phyloP scores from a whole-genome alignment of 2,797 vertebrate species.

The Myotis vivesi region DNA sequence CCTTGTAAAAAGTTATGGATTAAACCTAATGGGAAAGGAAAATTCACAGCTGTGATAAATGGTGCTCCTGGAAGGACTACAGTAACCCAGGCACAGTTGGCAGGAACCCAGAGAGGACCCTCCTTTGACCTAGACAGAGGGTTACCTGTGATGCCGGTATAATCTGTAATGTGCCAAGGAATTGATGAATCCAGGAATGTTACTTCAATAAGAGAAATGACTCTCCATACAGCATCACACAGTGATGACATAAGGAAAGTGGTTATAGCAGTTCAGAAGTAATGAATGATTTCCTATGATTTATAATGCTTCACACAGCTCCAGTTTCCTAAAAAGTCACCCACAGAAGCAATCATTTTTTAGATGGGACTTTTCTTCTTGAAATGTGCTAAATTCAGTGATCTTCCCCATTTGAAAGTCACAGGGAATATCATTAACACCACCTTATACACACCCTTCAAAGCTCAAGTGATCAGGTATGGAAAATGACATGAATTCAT shows the following conservation, averaged over 20 bases:
- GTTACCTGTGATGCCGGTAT: accelerated
- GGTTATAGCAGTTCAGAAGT: neutral
- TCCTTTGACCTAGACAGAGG: neutral
- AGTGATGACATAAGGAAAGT: neutral
- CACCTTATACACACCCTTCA: neutral
- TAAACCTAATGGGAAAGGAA: neutral
- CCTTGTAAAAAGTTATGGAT: neutral
- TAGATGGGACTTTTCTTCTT: neutral
- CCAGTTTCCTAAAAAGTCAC: neutral
- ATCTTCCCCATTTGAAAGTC: neutral
- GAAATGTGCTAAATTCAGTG: neutral
- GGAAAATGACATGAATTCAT: neutral
- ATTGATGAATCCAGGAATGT: neutral
- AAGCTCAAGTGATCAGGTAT: neutral
- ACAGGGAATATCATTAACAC: no score
- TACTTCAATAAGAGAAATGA: neutral
- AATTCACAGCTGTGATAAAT: neutral
- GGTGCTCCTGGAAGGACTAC: neutral
- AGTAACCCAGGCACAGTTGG: neutral
- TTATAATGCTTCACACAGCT: neutral
- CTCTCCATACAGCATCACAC: neutral
- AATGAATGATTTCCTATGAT: neutral
- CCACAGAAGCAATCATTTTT: neutral
- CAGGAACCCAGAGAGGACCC: neutral
- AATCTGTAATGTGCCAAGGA: neutral